Percentiles rank a stretch among this genome's conserved stretches.
Evolutionary conservation across 2,113 vertebrate genomes (phyloP).

Genomic region (Monarcha castaneiventris): DNA sequence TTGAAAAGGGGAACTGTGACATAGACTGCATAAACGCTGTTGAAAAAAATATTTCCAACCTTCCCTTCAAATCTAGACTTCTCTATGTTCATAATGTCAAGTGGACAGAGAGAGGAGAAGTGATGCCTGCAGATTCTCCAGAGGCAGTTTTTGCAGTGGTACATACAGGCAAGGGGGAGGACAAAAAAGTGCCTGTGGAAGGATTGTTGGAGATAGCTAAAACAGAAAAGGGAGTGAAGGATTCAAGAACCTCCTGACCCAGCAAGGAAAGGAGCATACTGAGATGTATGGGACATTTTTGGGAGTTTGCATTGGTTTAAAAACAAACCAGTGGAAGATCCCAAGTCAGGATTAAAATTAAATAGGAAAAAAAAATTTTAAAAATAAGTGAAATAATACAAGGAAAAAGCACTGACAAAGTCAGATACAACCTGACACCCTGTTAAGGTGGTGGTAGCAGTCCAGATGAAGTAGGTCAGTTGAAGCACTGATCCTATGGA

Average conservation of each 20-base stretch:
- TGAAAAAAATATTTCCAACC: background rate
- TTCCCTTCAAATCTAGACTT: background rate
- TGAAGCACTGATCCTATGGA: no score
- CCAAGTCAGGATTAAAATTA: no score
- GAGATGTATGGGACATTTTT: background rate
- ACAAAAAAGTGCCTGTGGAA: background rate
- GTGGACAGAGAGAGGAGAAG: background rate
- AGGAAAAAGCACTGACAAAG: no score
- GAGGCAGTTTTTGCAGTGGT: background rate
- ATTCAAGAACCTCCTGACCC: background rate
- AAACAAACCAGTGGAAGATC: no score
- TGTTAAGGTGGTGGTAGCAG: no score
- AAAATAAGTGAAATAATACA: no score
- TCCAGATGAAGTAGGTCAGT: no score
- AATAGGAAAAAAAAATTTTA: no score
- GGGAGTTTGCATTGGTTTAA: background rate
- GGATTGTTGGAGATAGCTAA: background rate
- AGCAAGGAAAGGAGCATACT: background rate
- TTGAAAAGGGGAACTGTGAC: background rate
- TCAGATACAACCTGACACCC: no score
- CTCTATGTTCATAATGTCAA: background rate
- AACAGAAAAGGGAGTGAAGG: background rate
- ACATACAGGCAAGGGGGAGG: background rate
- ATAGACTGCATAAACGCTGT: background rate
- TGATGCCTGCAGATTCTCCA: background rate